Percentiles rank a stretch among this genome's conserved stretches.
phyloP scores from a whole-genome alignment of 2,113 vertebrate genomes.

The Rhodinocichla rosea region DNA sequence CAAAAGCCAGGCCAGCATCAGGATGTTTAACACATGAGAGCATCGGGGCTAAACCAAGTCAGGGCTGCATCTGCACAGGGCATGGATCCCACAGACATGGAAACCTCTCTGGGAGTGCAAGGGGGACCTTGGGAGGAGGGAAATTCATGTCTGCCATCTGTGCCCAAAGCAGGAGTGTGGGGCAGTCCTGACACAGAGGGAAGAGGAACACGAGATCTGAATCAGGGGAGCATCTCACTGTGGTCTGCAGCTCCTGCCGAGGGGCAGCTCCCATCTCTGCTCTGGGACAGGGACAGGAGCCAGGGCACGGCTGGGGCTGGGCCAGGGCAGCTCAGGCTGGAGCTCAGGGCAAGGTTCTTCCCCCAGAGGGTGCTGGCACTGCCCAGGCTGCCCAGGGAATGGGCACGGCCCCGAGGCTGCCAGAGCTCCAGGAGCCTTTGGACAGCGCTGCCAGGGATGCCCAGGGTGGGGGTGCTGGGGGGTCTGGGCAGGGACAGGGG shows the following conservation, averaged over 20 bases:
- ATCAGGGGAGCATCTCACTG: neutral
- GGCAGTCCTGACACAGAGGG: neutral
- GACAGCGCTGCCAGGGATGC: neutral
- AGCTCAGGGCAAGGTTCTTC: neutral
- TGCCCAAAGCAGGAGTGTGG: neutral
- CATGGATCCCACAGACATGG: neutral
- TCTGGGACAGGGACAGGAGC: neutral
- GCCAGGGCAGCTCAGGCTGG: neutral
- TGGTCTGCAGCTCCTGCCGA: neutral
- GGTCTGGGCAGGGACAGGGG: too few species aligned
- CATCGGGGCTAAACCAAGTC: neutral
- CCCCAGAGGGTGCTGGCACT: neutral
- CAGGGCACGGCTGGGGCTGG: neutral
- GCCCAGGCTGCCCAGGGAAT: neutral
- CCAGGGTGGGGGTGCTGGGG: neutral
- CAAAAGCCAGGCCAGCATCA: neutral
- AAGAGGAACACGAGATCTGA: neutral
- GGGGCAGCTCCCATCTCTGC: neutral
- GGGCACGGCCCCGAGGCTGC: neutral
- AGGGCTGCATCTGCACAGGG: neutral
- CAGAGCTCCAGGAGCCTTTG: neutral
- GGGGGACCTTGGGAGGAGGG: accelerated
- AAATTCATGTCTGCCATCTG: neutral
- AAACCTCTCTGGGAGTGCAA: neutral
- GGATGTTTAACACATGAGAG: slow-evolving; percentile 28